Conservation (phyloP, 2,113 vertebrate species). For the Chaetura pelagica region DNA sequence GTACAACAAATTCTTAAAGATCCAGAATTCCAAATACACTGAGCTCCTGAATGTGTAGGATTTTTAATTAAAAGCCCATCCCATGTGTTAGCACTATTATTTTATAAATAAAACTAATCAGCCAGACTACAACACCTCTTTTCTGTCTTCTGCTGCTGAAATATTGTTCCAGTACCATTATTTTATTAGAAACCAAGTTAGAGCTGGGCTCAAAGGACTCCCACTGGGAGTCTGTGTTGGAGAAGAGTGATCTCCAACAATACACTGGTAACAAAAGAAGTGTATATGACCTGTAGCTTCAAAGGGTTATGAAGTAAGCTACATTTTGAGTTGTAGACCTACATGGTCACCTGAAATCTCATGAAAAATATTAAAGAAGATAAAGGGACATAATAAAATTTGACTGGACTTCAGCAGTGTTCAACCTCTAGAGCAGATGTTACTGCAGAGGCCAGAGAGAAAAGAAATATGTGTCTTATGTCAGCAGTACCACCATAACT, state of each 20-base stretch:
- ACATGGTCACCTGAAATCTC: background rate
- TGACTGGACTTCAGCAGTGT: background rate
- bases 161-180: background rate
- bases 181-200: background rate
- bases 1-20: background rate
- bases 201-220: background rate
- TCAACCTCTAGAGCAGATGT: background rate
- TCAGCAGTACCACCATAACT: rapidly evolving
- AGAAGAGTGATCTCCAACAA: background rate
- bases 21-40: background rate
- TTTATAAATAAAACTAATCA: background rate
- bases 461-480: background rate
- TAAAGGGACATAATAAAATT: background rate
- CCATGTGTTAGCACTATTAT: background rate
- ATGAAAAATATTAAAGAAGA: background rate
- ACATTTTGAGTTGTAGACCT: background rate
- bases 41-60: background rate
- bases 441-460: background rate
- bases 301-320: background rate
- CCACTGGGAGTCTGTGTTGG: background rate
- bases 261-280: background rate
- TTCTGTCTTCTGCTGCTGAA: background rate
- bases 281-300: background rate
- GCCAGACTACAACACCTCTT: background rate
- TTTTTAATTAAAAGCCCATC: background rate